Evolutionary conservation across 2,113 vertebrate species (phyloP), one percentile per base, ranked within the genome.

Genomic region (Pomatorhinus ruficollis): DNA sequence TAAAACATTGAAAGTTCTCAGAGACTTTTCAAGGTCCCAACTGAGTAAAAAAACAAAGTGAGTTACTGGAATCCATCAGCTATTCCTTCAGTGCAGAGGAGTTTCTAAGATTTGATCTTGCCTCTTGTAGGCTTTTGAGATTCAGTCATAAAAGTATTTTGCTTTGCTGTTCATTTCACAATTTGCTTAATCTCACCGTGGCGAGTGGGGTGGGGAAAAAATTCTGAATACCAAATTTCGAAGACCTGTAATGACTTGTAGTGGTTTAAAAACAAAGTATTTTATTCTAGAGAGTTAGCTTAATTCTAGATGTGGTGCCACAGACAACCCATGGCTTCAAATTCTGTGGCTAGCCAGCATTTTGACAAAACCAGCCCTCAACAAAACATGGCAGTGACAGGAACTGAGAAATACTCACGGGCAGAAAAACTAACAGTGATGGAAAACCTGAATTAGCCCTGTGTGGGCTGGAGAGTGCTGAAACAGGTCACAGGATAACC

Each of bases 401-500:
- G 22, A 13, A 22, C 49, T 56, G 57, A 69, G 54, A 83, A 88
- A n/a, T 30, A 57, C n/a, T 52, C 45, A 19, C 52, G 2, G 11
- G 12, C 37, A 69, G 54, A 77, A 77, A 82, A 77, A 8, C 63
- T 86, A 27, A 40, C 20, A 50, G 60, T 15, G 49, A 33, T 59
- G 69, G 74, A 71, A 93, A 56, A 70, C 23, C 12, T 9, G 4
- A 80, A 77, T 80, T 71, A 87, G 14, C 33, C 20, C 47, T 49
- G 16, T 84, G 64, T 10, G 72, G 68, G 25, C 45, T 25, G 69
- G 15, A 33, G 77, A 49, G 50, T 81, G 45, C 59, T 49, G 64
- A 54, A 81, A 45, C 5, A 5, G 54, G n/a, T 40, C 63, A 65
- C 0, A 0, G 12, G 18, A 7, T 9, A n/a, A 66, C 16, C 52